Conservation (phyloP, 2,113 vertebrate species). For the Neolamprologus sp. region DNA sequence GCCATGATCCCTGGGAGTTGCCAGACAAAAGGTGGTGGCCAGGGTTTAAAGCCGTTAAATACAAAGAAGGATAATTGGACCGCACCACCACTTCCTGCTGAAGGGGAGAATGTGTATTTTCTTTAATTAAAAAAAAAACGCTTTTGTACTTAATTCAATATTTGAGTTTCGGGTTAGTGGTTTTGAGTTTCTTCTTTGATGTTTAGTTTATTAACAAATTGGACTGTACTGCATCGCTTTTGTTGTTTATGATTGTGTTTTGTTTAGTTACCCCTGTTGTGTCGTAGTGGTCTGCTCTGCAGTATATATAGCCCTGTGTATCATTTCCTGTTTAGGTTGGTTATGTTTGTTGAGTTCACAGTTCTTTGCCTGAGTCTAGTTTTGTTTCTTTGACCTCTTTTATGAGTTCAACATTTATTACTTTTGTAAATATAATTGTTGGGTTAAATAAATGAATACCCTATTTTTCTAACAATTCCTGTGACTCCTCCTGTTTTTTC, state of each 20-base stretch:
- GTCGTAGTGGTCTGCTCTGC: not conserved
- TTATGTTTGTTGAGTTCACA: not conserved
- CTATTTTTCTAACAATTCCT: not conserved
- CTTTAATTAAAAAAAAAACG: not conserved
- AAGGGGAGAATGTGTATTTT: not conserved
- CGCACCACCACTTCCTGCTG: not conserved
- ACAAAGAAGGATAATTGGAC: not conserved
- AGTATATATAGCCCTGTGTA: not conserved
- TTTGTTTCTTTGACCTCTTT: not conserved
- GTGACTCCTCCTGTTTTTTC: not conserved
- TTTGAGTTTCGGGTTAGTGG: not conserved
- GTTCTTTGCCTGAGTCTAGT: fast-evolving
- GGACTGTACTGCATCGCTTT: not conserved
- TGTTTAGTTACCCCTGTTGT: not conserved
- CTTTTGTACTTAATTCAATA: not conserved
- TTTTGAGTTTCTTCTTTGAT: not conserved
- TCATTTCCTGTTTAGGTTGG: fast-evolving
- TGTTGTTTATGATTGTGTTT: not conserved
- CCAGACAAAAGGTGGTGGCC: not conserved
- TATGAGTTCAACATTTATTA: not conserved
- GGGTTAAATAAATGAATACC: not conserved
- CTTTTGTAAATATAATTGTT: not conserved
- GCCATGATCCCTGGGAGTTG: not conserved
- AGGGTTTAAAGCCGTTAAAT: fast-evolving
- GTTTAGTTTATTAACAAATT: not conserved